A percentile compares a stretch with the other conserved stretches of the same genome.
Evolutionary conservation across 2,888 invertebrate species (phyloP).

Genomic region (Microctonus hyperodae): DNA sequence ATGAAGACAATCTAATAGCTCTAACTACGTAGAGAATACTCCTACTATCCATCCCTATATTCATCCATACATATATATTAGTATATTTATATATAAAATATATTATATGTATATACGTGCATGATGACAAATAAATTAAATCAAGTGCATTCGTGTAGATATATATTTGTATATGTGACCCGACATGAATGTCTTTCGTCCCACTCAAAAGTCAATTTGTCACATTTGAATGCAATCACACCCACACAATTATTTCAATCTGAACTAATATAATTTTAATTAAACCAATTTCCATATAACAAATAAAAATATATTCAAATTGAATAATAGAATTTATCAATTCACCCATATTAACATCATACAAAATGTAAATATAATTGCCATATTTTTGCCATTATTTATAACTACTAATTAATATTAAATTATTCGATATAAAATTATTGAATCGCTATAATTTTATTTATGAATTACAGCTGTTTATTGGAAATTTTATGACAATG

Average conservation of each 20-base stretch:
- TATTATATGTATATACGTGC: neutral
- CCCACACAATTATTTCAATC: neutral
- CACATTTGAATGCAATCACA: neutral
- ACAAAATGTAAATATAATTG: too few relatives aligned
- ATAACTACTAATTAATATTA: too few relatives aligned
- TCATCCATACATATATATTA: neutral
- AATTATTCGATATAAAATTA: too few relatives aligned
- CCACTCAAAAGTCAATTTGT: constrained; percentile 3
- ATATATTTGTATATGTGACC: neutral
- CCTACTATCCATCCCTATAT: neutral
- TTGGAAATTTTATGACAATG: neutral
- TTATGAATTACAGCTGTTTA: neutral
- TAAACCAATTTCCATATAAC: neutral
- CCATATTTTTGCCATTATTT: too few relatives aligned
- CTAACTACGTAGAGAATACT: too few relatives aligned
- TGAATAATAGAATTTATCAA: neutral
- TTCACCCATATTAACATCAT: too few relatives aligned
- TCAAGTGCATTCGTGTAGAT: neutral
- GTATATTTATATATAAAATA: neutral
- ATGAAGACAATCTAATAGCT: constrained; percentile 5
- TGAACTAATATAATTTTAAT: neutral
- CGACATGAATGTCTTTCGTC: neutral
- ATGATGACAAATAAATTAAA: constrained; percentile 2
- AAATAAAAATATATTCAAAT: neutral
- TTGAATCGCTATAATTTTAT: too few relatives aligned